A percentile compares a stretch with the other conserved stretches of the same genome.
Evolutionary conservation across 2,888 invertebrate species (phyloP).

Genomic region (Lithophane socia): DNA sequence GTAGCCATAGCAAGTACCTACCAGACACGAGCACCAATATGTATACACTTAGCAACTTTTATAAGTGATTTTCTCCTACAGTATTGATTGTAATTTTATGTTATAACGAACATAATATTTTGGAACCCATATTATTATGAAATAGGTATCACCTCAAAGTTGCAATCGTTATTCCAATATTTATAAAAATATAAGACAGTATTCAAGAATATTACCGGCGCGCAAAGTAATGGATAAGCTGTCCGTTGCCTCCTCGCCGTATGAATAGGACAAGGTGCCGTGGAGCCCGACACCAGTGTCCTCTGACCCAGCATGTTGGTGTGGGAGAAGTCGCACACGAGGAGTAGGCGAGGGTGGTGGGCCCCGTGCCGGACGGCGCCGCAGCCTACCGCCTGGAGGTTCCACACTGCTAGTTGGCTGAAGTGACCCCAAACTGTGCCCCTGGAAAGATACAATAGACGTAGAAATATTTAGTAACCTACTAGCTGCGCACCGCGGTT

Average conservation of each 20-base stretch:
- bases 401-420: slow-evolving; percentile 86
- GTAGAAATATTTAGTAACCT: too few relatives aligned
- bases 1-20: too few relatives aligned
- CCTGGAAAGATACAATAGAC: slow-evolving; percentile 62
- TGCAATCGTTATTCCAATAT: too few relatives aligned
- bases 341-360: slow-evolving; percentile 74
- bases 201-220: slow-evolving; percentile 71
- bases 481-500: too few relatives aligned
- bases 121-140: too few relatives aligned
- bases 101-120: too few relatives aligned
- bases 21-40: too few relatives aligned
- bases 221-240: slow-evolving; percentile 80
- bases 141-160: too few relatives aligned
- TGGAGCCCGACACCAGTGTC: slow-evolving; percentile 77
- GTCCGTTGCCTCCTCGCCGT: slow-evolving; percentile 72
- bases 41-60: too few relatives aligned
- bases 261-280: slow-evolving; percentile 77
- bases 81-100: too few relatives aligned
- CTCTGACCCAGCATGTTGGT: slow-evolving; percentile 87
- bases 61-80: too few relatives aligned
- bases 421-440: slow-evolving; percentile 86
- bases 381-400: slow-evolving; percentile 84
- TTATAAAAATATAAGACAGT: too few relatives aligned
- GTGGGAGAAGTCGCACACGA: slow-evolving; percentile 88
- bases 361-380: slow-evolving; percentile 82